Conservation (phyloP, 1,140 invertebrate species). For the Meloidogyne exigua region DNA sequence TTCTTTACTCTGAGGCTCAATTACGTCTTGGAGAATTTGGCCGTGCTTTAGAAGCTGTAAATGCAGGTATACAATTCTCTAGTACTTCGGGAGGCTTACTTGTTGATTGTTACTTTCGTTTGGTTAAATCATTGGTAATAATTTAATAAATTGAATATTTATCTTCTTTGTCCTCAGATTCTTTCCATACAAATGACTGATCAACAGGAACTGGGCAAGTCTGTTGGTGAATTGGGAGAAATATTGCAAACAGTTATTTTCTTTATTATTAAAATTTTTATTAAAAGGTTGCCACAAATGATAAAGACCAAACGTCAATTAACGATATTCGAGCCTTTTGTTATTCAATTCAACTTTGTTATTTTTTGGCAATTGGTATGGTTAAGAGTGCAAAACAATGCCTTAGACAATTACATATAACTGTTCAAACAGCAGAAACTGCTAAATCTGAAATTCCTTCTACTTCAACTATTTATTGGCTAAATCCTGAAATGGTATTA, state of each 20-base stretch:
- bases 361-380: conserved; percentile 46
- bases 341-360: conserved; percentile 51
- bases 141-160: background rate
- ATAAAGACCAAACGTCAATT: conserved; percentile 32
- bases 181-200: conserved; percentile 48
- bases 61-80: conserved; percentile 43
- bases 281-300: conserved; percentile 18
- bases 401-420: conserved; percentile 47
- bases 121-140: conserved; percentile 43
- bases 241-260: conserved; percentile 33
- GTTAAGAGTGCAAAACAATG: conserved; percentile 52
- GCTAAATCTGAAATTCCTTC: conserved; percentile 26
- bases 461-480: conserved; percentile 31
- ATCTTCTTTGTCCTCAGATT: conserved; percentile 26
- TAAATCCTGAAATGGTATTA: conserved; percentile 37
- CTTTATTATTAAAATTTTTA: background rate
- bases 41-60: conserved; percentile 43
- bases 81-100: conserved; percentile 29
- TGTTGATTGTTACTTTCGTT: conserved; percentile 46
- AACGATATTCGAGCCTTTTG: conserved; percentile 50
- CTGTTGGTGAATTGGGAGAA: conserved; percentile 42
- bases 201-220: conserved; percentile 46
- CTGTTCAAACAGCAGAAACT: conserved; percentile 46
- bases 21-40: conserved; percentile 35
- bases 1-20: conserved; percentile 42